Conservation (phyloP, 2,113 vertebrate genomes). For the Alethe castanea region DNA sequence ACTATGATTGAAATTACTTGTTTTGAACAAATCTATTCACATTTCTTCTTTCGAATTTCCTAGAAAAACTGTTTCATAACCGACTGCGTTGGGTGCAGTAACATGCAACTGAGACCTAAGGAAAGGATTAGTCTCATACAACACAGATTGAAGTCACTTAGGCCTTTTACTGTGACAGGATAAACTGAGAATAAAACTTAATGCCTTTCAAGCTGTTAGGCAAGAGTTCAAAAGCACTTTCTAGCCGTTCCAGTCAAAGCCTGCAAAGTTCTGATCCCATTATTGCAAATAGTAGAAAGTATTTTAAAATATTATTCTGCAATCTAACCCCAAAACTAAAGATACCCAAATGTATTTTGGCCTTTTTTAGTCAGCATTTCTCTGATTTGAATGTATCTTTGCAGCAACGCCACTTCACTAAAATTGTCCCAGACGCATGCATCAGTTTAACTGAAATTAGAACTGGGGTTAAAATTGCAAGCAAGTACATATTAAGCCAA, state of each 20-base stretch:
- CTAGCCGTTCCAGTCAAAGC: neutral
- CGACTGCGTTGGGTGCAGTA: neutral
- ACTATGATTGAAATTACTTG: neutral
- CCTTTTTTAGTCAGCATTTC: neutral
- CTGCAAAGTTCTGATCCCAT: neutral
- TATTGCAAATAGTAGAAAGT: neutral
- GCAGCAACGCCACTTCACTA: neutral
- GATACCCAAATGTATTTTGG: neutral
- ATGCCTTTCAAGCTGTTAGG: neutral
- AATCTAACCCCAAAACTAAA: neutral
- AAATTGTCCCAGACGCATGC: neutral
- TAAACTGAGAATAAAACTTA: neutral
- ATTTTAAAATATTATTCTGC: neutral
- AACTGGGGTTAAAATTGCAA: neutral
- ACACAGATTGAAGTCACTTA: neutral
- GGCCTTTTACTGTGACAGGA: neutral
- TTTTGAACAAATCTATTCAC: neutral
- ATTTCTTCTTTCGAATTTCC: neutral
- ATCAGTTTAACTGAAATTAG: neutral
- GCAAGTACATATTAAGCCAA: neutral
- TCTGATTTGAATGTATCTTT: neutral
- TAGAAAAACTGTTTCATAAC: slow-evolving; percentile 1
- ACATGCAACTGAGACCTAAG: neutral
- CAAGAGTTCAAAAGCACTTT: neutral
- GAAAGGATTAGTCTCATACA: neutral